Evolutionary conservation across 1,140 invertebrate species (phyloP).

Genomic region (Goniozus legneri): DNA sequence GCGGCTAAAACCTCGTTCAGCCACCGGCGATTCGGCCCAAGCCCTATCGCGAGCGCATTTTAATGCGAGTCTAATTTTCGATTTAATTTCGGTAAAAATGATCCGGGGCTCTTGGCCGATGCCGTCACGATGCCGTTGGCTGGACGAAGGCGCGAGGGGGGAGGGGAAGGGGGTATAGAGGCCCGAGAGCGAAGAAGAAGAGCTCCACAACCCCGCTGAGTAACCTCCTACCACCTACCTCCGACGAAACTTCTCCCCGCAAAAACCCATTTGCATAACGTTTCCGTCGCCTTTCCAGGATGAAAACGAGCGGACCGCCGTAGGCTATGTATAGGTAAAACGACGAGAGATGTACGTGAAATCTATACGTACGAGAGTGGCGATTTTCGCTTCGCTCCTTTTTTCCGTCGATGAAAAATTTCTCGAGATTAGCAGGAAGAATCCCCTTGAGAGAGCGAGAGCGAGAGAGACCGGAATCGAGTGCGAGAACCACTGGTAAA

Average conservation of each 20-base stretch:
- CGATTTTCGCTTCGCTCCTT: slow-evolving; percentile 2
- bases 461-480: too few species aligned
- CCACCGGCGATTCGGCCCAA: slow-evolving; percentile 35
- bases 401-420: too few species aligned
- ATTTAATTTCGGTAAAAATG: slow-evolving; percentile 52
- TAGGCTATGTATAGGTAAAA: slow-evolving; percentile 14
- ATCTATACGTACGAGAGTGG: slow-evolving; percentile 6
- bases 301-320: slow-evolving; percentile 35
- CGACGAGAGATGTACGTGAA: slow-evolving; percentile 12
- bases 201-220: slow-evolving; percentile 11
- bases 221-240: not conserved
- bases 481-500: not conserved
- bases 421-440: too few species aligned
- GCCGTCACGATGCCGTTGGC: slow-evolving; percentile 9
- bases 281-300: slow-evolving; percentile 38
- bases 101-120: slow-evolving; percentile 33
- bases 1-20: slow-evolving; percentile 23
- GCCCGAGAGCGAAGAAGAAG: slow-evolving; percentile 9
- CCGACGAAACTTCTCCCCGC: slow-evolving; percentile 36
- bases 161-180: not conserved
- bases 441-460: too few species aligned
- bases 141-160: not conserved
- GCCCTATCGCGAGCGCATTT: slow-evolving; percentile 43
- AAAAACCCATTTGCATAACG: slow-evolving; percentile 43
- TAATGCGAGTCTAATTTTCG: slow-evolving; percentile 50